Percentiles rank a stretch among this genome's conserved stretches.
These are phyloP conservation scores for Ciconia boyciana DNA, from an alignment of 2,113 vertebrate species.

Conservation along the genomic window DNA sequence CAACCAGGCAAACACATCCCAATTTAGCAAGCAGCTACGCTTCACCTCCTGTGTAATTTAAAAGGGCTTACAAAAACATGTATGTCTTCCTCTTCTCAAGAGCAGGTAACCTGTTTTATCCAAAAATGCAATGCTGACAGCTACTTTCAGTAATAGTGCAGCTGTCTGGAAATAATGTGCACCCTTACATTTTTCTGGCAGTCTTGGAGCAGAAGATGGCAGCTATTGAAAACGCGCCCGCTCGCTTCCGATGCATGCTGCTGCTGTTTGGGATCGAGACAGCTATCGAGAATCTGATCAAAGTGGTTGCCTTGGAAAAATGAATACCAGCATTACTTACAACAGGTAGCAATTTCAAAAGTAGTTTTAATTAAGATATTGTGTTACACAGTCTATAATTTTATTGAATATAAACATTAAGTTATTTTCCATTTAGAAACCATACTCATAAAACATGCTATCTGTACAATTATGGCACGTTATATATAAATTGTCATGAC, in stretches of 20 bases:
- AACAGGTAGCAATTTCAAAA: slow-evolving; percentile 38
- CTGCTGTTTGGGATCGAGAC: slow-evolving; percentile 78
- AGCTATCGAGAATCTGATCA: slow-evolving; percentile 79
- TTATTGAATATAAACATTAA: slow-evolving; percentile 85
- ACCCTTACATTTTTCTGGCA: slow-evolving; percentile 1
- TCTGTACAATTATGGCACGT: slow-evolving; percentile 73
- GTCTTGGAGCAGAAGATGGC: slow-evolving; percentile 64
- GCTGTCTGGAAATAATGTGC: fast-evolving
- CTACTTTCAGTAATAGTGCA: not conserved
- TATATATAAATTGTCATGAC: slow-evolving; percentile 75
- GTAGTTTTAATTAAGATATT: slow-evolving; percentile 44
- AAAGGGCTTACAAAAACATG: not conserved
- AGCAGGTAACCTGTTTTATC: not conserved
- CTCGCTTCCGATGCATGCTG: slow-evolving; percentile 78
- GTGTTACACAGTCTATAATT: slow-evolving; percentile 59
- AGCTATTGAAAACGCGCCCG: slow-evolving; percentile 10
- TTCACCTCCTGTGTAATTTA: no score
- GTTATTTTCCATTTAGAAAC: slow-evolving; percentile 74
- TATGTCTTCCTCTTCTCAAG: no score
- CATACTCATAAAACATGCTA: slow-evolving; percentile 70
- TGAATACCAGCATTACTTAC: not conserved
- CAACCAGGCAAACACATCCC: not conserved
- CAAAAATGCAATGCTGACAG: fast-evolving
- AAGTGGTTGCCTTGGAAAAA: not conserved
- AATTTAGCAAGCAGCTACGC: not conserved